These are phyloP conservation scores for Uropsilus gracilis DNA, from an alignment of 2,113 vertebrate genomes.

Conservation along the genomic window DNA sequence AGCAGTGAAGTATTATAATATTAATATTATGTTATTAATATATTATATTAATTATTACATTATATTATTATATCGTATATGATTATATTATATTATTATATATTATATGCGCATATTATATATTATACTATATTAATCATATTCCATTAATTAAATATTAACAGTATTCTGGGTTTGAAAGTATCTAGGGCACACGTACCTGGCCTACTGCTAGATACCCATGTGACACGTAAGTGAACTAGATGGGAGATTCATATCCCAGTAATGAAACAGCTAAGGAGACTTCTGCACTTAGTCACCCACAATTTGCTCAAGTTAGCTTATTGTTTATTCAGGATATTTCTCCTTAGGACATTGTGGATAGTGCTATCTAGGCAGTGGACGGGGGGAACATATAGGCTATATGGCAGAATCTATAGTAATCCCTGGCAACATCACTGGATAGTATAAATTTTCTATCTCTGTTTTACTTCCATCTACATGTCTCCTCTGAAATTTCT, in stretches of 20 bases:
- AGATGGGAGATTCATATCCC: background rate
- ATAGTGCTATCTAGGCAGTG: background rate
- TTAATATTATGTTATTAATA: too few relatives aligned
- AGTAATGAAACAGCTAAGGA: background rate
- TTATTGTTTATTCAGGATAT: background rate
- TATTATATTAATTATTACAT: too few relatives aligned
- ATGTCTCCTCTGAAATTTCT: background rate
- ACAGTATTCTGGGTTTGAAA: background rate
- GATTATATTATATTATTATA: too few relatives aligned
- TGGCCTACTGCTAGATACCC: background rate
- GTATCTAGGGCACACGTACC: background rate
- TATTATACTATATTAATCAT: too few relatives aligned
- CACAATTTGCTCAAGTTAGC: background rate
- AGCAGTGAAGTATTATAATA: background rate
- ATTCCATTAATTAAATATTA: too few relatives aligned
- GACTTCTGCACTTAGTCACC: background rate
- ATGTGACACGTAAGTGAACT: background rate
- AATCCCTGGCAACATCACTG: background rate
- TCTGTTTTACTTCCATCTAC: background rate
- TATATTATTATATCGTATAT: too few relatives aligned
- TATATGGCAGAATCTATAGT: background rate
- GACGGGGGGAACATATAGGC: background rate
- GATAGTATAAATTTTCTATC: background rate
- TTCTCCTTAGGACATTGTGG: background rate
- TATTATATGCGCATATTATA: too few relatives aligned